Base-by-base conservation (phyloP, 2,113 vertebrate genomes). In the Halcyon malimbica region DNA sequence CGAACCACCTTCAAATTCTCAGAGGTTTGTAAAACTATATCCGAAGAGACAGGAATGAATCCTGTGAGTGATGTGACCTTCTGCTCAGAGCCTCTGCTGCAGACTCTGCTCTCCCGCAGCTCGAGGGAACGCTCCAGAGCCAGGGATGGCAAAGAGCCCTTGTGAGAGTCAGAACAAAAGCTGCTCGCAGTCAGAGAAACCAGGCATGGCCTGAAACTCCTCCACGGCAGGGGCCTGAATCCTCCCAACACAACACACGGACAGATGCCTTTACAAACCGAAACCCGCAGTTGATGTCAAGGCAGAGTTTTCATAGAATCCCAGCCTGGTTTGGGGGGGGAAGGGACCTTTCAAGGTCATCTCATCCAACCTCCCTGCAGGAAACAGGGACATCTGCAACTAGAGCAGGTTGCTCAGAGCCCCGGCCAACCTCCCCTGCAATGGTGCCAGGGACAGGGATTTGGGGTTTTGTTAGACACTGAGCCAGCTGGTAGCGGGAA, bases 111-210 rank as follows among this genome's bases (percentile, higher is more conserved):
- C 86, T 92, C 81, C 33, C 33, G 2, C 80, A 76, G 95, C 88
- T 90, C n/a, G 35, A 92, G 83, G 46, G 86, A 78, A 75, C 9
- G 1, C 75, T 46, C 1, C 9, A 59, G 87, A 94, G 76, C 56
- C 88, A 92, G 87, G 71, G 90, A 79, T 26, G 65, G 92, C 92
- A 92, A 50, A 85, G 92, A 87, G 79, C 86, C 89, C 86, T 85
- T 79, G 57, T 37, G 46, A 89, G 35, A 84, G 70, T 2, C 28
- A 89, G 59, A 68, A 89, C 2, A 68, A 89, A 95, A 94, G 86
- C 96, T 64, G 77, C 57, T 90, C 1, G 5, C 33, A 79, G 84
- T 24, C 84, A 65, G n/a, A 13, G 71, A 48, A 87, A 76, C 19
- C 1, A 79, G 74, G 78, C 90, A 88, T 35, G 2, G 50, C 82